Percentiles rank a stretch among this genome's conserved stretches.
Conservation (phyloP, 2,888 invertebrate genomes). For the Heptascelio sp. region DNA sequence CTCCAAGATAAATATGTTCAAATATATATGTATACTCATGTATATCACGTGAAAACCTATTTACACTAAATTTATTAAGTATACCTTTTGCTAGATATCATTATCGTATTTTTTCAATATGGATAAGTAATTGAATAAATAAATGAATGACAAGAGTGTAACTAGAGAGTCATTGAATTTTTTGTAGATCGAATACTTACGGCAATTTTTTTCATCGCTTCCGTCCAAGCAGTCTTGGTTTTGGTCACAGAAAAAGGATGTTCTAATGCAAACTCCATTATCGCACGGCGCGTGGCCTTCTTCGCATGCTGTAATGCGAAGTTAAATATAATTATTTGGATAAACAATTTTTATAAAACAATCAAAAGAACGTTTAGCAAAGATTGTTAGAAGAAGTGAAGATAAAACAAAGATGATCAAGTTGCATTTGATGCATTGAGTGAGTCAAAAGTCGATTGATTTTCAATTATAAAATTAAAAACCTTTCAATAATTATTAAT, state of each 20-base stretch:
- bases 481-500: too few species aligned
- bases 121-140: too few species aligned
- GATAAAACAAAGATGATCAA: neutral
- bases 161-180: too few species aligned
- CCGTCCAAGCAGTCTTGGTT: constrained; percentile 87
- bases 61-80: too few species aligned
- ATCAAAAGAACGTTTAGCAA: neutral
- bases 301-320: constrained; percentile 80
- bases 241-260: constrained; percentile 86
- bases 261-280: constrained; percentile 87
- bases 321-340: constrained; percentile 42
- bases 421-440: constrained; percentile 1
- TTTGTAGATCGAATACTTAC: too few species aligned
- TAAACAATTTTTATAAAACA: neutral
- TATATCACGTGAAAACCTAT: too few species aligned
- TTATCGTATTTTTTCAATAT: too few species aligned
- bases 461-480: too few species aligned
- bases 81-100: too few species aligned
- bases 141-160: too few species aligned
- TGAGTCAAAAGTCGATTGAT: neutral
- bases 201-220: constrained; percentile 89
- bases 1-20: too few species aligned
- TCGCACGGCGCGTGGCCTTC: constrained; percentile 86
- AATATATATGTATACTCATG: too few species aligned
- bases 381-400: constrained; percentile 17